These are phyloP conservation scores for Cercopithecus mona DNA, from an alignment of 2,113 vertebrate species.

Conservation along the genomic window DNA sequence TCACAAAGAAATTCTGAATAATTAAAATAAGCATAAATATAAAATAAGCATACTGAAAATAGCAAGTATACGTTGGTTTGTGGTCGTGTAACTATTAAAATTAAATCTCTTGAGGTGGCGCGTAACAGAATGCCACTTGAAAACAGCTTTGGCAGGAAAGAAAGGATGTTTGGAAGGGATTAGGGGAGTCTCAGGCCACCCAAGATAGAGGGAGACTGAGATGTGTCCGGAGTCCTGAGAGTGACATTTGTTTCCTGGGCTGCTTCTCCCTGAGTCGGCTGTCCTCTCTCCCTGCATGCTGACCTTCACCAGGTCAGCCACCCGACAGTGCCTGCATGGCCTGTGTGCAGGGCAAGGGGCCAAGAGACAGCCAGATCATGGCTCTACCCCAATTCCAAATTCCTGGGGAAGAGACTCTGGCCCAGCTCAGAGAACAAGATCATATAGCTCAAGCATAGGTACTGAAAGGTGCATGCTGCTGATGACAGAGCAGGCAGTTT, in stretches of 20 bases:
- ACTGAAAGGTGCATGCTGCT: not conserved
- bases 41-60: not conserved
- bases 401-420: not conserved
- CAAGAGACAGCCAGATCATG: not conserved
- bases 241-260: not conserved
- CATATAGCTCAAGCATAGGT: not conserved
- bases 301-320: not conserved
- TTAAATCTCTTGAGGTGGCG: not conserved
- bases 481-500: not conserved
- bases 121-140: not conserved
- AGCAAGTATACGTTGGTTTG: not conserved
- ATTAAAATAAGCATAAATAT: too few relatives aligned
- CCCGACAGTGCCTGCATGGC: too few relatives aligned
- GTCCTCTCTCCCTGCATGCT: not conserved
- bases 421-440: not conserved
- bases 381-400: not conserved
- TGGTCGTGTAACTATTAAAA: not conserved
- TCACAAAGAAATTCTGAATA: too few relatives aligned
- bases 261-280: not conserved
- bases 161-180: not conserved
- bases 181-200: not conserved
- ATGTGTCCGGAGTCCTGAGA: not conserved
- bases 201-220: not conserved
- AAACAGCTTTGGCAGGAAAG: not conserved
- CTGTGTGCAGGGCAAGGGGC: not conserved